phyloP scores from a whole-genome alignment of 2,888 invertebrate genomes.

The Steinernema hermaphroditum region DNA sequence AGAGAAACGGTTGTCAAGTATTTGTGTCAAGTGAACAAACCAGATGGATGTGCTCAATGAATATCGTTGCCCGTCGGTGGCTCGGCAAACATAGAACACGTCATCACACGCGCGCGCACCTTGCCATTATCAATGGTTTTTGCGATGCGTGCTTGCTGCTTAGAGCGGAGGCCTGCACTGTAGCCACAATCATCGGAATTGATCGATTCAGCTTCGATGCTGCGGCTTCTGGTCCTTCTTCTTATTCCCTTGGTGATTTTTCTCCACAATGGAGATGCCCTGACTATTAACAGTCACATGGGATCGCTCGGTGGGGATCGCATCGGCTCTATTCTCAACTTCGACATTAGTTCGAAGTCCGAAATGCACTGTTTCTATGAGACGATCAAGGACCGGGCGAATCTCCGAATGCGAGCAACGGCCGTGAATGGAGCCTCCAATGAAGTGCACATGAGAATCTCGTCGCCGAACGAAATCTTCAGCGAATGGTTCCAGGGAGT shows the following conservation, averaged over 20 bases:
- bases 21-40: not conserved
- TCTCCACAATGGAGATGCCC: not conserved
- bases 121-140: slow-evolving; percentile 27
- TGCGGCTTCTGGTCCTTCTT: not conserved
- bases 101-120: slow-evolving; percentile 26
- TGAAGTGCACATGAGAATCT: slow-evolving; percentile 2
- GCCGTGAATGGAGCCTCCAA: slow-evolving; percentile 18
- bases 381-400: not conserved
- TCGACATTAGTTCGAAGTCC: slow-evolving; percentile 20
- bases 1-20: not conserved
- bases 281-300: slow-evolving; percentile 19
- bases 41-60: not conserved
- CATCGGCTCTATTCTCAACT: slow-evolving; percentile 22
- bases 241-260: not conserved
- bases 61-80: not conserved
- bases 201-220: not conserved
- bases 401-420: slow-evolving; percentile 1
- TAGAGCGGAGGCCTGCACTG: not conserved
- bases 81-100: slow-evolving; percentile 25
- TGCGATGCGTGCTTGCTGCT: slow-evolving; percentile 23
- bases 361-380: slow-evolving; percentile 27
- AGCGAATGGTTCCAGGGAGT: slow-evolving; percentile 29
- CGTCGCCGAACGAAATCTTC: slow-evolving; percentile 5
- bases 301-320: slow-evolving; percentile 8
- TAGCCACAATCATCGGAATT: not conserved